Base-by-base conservation (phyloP, 2,888 invertebrate genomes). In the Biston betularia region DNA sequence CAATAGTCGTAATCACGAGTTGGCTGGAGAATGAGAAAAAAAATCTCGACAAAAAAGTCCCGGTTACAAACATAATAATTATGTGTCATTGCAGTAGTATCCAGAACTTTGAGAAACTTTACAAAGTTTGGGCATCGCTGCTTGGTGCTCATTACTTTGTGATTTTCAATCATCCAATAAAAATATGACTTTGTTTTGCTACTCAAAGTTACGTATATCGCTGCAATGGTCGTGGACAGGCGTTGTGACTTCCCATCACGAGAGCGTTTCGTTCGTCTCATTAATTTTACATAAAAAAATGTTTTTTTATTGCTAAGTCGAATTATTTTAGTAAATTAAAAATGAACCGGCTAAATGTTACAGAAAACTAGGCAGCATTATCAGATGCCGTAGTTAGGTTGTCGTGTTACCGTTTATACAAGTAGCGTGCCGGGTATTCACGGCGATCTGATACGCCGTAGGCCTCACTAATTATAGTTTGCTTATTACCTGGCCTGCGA, bases 401-500 rank as follows among this genome's bases (percentile, higher is more conserved):
- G 89, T 88, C 88, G 89, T 90, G 90, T 88, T 83, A 81, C 77
- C 76, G 80, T 77, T 80, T 85, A 83, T 87, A 84, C 82, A 80
- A 82, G 79, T 92, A 82, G 92, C 93, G 90, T 91, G 93, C 81
- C 71, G 72, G 77, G 77, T 78, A 63, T 77, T 76, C 79, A 80
- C 82, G 69, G 75, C 76, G 78, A 91, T 92, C 91, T 89, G 93
- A 92, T 92, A 89, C 71, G 82, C 77, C 75, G 69, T 75, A 75
- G 75, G 83, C 83, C 82, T 81, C 77, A 83, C 89, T 90, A 90
- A 91, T 92, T 92, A 88, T 88, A 88, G 83, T 89, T 87, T 82
- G 83, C 84, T 85, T 87, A 86, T 86, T 85, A 86, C 58, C 49
- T 58, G 42, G 42, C 82, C 74, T 70, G 69, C 75, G 76, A 74